phyloP scores from a whole-genome alignment of 2,888 invertebrate species.

The Drosophila eohydei region DNA sequence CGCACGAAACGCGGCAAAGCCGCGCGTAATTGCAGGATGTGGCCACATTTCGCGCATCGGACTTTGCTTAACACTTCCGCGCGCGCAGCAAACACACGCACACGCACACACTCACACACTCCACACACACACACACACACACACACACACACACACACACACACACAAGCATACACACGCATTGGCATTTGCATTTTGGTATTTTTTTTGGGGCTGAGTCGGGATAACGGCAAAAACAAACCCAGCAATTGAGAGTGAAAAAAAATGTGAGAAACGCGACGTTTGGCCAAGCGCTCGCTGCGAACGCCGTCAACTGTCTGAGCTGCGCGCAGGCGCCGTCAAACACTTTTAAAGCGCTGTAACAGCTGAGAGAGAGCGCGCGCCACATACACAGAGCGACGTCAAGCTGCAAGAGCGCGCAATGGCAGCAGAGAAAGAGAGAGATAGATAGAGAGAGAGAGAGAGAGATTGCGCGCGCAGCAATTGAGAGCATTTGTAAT shows the following conservation, averaged over 20 bases:
- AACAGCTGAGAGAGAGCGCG: slow-evolving; percentile 17
- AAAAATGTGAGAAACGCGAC: slow-evolving; percentile 49
- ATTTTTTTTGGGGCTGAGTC: not conserved
- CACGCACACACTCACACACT: slow-evolving; percentile 12
- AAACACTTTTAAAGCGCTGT: slow-evolving; percentile 63
- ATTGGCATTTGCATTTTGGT: slow-evolving; percentile 3
- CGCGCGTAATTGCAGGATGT: slow-evolving; percentile 54
- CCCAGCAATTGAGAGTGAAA: slow-evolving; percentile 19
- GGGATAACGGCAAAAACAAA: slow-evolving; percentile 33
- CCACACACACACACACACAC: not conserved
- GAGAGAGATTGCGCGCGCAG: not conserved
- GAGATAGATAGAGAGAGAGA: not conserved
- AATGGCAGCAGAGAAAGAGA: not conserved
- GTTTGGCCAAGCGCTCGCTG: slow-evolving; percentile 65
- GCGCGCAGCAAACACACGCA: slow-evolving; percentile 5
- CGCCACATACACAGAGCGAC: not conserved
- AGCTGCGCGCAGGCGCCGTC: slow-evolving; percentile 64
- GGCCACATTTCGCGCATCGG: slow-evolving; percentile 19
- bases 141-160: slow-evolving; percentile 3
- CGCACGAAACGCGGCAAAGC: slow-evolving; percentile 29
- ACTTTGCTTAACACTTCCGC: slow-evolving; percentile 35
- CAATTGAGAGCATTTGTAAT: slow-evolving; percentile 10
- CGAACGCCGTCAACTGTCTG: slow-evolving; percentile 78
- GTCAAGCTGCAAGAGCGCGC: slow-evolving; percentile 8
- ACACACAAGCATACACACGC: slow-evolving; percentile 8